phyloP scores from a whole-genome alignment of 2,113 vertebrate species.

The Myotis brandtii region DNA sequence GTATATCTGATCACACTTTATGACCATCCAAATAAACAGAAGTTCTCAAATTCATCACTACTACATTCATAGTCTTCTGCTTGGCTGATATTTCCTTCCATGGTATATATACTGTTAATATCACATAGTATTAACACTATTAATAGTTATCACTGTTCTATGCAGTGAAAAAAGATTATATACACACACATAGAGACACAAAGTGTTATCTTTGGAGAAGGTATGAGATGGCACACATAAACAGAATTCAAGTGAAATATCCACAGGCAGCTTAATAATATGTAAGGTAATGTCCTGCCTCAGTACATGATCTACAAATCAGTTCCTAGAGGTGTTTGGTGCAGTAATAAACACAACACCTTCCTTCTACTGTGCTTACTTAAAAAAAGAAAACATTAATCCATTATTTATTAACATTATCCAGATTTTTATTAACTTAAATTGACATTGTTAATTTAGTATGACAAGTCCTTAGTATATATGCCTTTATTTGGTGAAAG shows the following conservation, averaged over 20 bases:
- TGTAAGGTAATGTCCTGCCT: neutral
- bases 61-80: neutral
- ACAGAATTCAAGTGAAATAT: neutral
- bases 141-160: neutral
- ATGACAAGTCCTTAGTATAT: conserved; percentile 72
- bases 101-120: neutral
- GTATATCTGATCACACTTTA: neutral
- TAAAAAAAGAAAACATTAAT: neutral
- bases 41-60: neutral
- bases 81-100: neutral
- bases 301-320: neutral
- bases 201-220: neutral
- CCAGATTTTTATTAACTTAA: conserved; percentile 86
- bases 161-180: neutral
- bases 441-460: conserved; percentile 78
- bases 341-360: neutral
- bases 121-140: neutral
- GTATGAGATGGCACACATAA: neutral
- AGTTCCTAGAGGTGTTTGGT: neutral
- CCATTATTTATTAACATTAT: too few species aligned
- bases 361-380: neutral
- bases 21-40: neutral
- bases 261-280: neutral
- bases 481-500: conserved; percentile 77
- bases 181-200: neutral